Base-by-base conservation (phyloP, 2,113 vertebrate species). In the Redunca redunca region DNA sequence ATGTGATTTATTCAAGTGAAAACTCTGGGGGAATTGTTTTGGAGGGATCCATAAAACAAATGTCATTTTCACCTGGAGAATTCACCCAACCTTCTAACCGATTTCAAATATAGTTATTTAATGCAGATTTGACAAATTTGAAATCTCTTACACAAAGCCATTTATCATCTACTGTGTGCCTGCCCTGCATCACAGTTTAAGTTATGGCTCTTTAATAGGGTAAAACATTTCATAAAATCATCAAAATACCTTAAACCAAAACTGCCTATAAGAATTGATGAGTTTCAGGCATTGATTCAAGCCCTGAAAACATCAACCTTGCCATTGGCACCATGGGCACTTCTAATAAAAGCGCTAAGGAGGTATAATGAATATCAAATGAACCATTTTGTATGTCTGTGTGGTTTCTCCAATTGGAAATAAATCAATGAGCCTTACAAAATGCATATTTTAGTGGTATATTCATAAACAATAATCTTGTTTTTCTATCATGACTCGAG, bases 81-180 rank as follows among this genome's bases (percentile, higher is more conserved):
- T 91, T 98, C 91, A 93, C 94, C 93, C 97, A 96, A 97, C 91
- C 96, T 97, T 97, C 93, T 55, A 98, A 97, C 97, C 78, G 93
- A 97, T 98, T 98, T 97, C 97, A 98, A 91, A 97, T 95, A 95
- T 64, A 97, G 95, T 95, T 94, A 89, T 93, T 97, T 97, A 97
- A 98, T 96, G 93, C 95, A 98, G 94, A 98, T 97, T 95, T 97
- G 97, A 97, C 95, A 98, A 97, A 98, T 96, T 25, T 93, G 89
- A 98, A 98, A 97, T 95, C 94, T 97, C 94, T 95, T 92, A 97
- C 94, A 93, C 87, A 97, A 97, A 97, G 82, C 91, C 93, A 97
- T 98, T 96, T 91, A 95, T 98, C 98, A 98, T 93, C 96, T 80
- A 89, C 97, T 94, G 78, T 96, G 62, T 19, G 46, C 93, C 88